Evolutionary conservation across 1,140 invertebrate species (phyloP), one percentile per base, ranked within the genome.

Genomic region (Philotrypesis tridentata): DNA sequence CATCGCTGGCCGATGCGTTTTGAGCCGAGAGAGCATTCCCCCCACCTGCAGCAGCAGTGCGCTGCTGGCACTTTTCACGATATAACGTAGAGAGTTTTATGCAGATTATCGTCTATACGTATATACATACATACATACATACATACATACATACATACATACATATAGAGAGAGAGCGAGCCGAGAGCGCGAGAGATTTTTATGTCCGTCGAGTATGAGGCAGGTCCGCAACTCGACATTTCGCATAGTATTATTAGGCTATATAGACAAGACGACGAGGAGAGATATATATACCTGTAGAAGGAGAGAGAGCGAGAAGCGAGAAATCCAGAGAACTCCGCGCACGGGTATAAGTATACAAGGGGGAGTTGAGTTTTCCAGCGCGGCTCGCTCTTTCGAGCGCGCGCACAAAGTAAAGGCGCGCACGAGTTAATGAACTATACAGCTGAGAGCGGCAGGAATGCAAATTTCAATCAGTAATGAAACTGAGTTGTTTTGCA

Each of bases 161-260:
- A 11, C 40, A 43, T 7, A 43, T 43, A 7, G n/a, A n/a, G n/a
- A n/a, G n/a, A n/a, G n/a, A n/a, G n/a, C n/a, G n/a, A n/a, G n/a
- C n/a, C n/a, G n/a, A 43, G 40, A 7, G 12, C 5, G 40, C 40
- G 40, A 1, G 11, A 43, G 6, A 43, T 43, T 43, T 43, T 43
- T 43, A 43, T 43, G 33, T 27, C 21, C 7, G 11, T 23, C 21
- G 27, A 29, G n/a, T n/a, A n/a, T 33, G 33, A 61, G 33, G 12
- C 33, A 27, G 25, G 31, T 31, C n/a, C 29, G 33, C 23, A 43
- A 76, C 33, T 70, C 80, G 48, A n/a, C n/a, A 68, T 40, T 75
- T 67, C 60, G 61, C 17, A 55, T 82, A 82, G 80, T 82, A 82
- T 82, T 82, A 82, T 78, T 82, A 82, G 74, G 68, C 23, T 79